Evolutionary conservation across 2,888 invertebrate genomes (phyloP).

Genomic region (Graphium colonna): DNA sequence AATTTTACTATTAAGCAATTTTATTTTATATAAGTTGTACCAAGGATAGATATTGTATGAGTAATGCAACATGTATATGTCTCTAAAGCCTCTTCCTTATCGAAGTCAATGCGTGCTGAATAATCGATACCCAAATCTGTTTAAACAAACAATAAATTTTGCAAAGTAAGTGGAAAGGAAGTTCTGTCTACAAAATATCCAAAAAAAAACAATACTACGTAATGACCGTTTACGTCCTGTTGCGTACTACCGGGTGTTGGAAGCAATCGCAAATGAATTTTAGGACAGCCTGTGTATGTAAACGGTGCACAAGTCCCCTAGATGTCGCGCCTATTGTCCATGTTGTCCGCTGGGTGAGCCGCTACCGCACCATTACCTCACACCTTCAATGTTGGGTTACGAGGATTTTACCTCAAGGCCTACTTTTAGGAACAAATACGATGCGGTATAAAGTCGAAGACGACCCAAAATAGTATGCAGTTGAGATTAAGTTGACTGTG

Average conservation of each 20-base stretch:
- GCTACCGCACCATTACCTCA: conserved; percentile 69
- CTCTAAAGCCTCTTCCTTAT: too few species aligned
- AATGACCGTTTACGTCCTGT: conserved; percentile 14
- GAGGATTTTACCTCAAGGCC: conserved; percentile 78
- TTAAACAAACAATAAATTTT: conserved; percentile 14
- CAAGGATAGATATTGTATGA: too few species aligned
- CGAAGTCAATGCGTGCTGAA: conserved; percentile 17
- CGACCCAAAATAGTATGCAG: conserved; percentile 66
- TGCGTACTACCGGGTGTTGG: background rate
- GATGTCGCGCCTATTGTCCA: conserved; percentile 77
- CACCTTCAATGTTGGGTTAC: conserved; percentile 78
- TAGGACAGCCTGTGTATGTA: conserved; percentile 63
- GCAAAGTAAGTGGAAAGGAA: conserved; percentile 5
- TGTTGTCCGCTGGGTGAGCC: conserved; percentile 69
- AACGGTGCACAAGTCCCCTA: conserved; percentile 69
- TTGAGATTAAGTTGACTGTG: conserved; percentile 58
- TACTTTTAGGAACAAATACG: conserved; percentile 73
- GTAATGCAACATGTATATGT: too few species aligned
- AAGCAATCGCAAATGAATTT: conserved; percentile 33
- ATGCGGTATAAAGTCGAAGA: conserved; percentile 74
- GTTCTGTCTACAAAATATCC: conserved; percentile 14
- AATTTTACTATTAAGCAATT: too few species aligned
- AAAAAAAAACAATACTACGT: conserved; percentile 12
- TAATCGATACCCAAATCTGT: conserved; percentile 21
- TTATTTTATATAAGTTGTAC: too few species aligned